A percentile compares a stretch with the other conserved stretches of the same genome.
phyloP scores from a whole-genome alignment of 1,140 invertebrate species.

The Formica selysi region DNA sequence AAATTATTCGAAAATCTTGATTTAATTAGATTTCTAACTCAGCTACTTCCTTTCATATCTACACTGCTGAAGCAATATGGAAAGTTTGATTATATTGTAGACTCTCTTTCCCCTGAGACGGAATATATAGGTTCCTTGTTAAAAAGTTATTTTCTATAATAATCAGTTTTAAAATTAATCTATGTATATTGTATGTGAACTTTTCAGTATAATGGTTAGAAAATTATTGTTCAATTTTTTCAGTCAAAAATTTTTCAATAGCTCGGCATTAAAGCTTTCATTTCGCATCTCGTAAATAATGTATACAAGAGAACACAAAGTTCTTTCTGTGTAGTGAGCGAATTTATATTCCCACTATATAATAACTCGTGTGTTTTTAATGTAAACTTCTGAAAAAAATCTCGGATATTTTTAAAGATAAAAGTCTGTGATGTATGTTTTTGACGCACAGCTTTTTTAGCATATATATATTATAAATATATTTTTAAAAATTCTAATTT shows the following conservation, averaged over 20 bases:
- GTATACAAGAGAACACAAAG: neutral
- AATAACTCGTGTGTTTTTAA: conserved; percentile 9
- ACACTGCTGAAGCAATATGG: neutral
- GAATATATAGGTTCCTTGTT: conserved; percentile 6
- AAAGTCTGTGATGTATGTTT: neutral
- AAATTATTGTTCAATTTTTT: neutral
- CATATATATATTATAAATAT: neutral
- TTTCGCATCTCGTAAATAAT: conserved; percentile 38
- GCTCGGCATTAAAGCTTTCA: conserved; percentile 27
- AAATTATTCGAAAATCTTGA: conserved; percentile 9
- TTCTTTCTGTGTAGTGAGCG: conserved; percentile 3
- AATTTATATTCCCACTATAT: conserved; percentile 45
- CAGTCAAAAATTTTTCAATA: neutral
- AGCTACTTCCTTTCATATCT: neutral
- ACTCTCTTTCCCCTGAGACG: neutral
- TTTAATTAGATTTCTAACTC: conserved; percentile 25
- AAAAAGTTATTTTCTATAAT: conserved; percentile 25
- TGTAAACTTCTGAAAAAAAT: neutral
- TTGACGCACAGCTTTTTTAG: too few species aligned
- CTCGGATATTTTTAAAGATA: too few species aligned
- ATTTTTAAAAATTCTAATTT: neutral
- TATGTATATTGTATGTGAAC: neutral
- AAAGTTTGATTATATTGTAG: conserved; percentile 43
- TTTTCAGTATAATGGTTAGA: neutral
- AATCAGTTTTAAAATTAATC: conserved; percentile 4